These are phyloP conservation scores for Phragmatobia fuliginosa DNA, from an alignment of 2,888 invertebrate genomes.

Conservation along the genomic window DNA sequence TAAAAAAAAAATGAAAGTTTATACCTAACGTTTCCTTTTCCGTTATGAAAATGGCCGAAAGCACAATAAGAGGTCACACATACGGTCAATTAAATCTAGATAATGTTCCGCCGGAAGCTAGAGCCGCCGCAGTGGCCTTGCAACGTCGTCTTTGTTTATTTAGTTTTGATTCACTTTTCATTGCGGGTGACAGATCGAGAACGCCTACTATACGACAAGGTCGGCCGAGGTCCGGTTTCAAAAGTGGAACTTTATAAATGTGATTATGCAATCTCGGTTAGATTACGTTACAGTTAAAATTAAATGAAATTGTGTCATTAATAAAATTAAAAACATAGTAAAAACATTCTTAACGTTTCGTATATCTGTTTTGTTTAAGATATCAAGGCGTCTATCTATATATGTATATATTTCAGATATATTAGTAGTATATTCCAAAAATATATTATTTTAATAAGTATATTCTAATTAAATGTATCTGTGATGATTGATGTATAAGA, in stretches of 20 bases:
- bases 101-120: conserved; percentile 66
- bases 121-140: conserved; percentile 65
- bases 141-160: conserved; percentile 58
- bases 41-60: conserved; percentile 49
- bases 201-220: conserved; percentile 69
- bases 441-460: too few species aligned
- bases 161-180: conserved; percentile 52
- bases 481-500: too few species aligned
- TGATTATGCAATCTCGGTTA: conserved; percentile 60
- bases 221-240: conserved; percentile 67
- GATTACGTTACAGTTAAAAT: conserved; percentile 43
- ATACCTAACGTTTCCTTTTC: conserved; percentile 30
- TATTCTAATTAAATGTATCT: too few species aligned
- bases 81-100: conserved; percentile 55
- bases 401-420: too few species aligned
- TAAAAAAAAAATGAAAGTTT: too few species aligned
- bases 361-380: neutral
- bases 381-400: too few species aligned
- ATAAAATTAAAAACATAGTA: conserved; percentile 15
- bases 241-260: conserved; percentile 63
- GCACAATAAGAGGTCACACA: conserved; percentile 58
- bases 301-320: conserved; percentile 13
- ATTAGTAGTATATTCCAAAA: too few species aligned
- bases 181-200: conserved; percentile 66
- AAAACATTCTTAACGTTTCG: neutral